phyloP scores from a whole-genome alignment of 1,140 invertebrate species.

The Rhyzopertha dominica region DNA sequence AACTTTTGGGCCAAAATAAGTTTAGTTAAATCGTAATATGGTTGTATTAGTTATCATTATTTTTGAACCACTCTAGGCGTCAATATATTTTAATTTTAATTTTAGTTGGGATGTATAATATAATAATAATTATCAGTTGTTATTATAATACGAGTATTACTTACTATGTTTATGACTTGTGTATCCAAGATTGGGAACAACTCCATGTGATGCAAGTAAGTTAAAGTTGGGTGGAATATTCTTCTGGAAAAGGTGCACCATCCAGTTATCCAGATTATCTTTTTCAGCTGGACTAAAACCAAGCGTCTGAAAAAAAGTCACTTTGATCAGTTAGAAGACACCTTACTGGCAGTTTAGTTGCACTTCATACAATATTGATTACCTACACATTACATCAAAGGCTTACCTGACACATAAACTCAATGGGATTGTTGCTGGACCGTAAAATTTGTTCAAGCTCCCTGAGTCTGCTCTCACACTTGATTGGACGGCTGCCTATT shows the following conservation, averaged over 20 bases:
- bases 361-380: no score
- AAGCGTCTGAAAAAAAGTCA: constrained; percentile 59
- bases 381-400: no score
- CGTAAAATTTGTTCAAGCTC: constrained; percentile 77
- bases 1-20: no score
- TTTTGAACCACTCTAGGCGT: no score
- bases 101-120: no score
- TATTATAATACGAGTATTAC: no score
- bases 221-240: constrained; percentile 77
- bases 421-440: constrained; percentile 70
- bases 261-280: constrained; percentile 74
- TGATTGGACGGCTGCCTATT: constrained; percentile 71
- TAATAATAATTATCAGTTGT: no score
- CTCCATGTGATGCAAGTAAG: constrained; percentile 54
- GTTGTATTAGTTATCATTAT: no score
- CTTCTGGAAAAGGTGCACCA: constrained; percentile 72
- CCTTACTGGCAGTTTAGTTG: no score
- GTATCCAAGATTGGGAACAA: no score
- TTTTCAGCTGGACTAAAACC: constrained; percentile 70
- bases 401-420: constrained; percentile 81
- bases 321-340: background rate
- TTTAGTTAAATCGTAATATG: no score
- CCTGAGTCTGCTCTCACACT: constrained; percentile 75
- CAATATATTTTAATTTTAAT: no score
- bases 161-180: constrained; percentile 42